These are phyloP conservation scores for Nipponia nippon DNA, from an alignment of 2,113 vertebrate species.

Conservation along the genomic window DNA sequence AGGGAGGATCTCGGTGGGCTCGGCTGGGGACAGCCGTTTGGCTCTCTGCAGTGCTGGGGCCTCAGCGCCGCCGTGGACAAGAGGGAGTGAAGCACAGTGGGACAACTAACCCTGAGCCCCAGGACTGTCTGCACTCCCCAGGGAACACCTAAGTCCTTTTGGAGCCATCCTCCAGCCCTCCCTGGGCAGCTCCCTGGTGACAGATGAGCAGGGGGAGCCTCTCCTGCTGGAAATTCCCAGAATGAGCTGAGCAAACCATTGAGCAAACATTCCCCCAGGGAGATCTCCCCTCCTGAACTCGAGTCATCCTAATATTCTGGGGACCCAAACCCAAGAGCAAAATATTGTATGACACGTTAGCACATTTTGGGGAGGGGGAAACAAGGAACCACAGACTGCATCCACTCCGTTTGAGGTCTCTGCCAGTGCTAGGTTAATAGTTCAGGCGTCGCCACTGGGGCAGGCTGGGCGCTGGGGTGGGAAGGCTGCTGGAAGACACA, in stretches of 20 bases:
- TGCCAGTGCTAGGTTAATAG: not conserved
- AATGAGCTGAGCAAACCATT: not conserved
- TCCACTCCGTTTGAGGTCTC: not conserved
- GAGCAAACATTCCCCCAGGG: not conserved
- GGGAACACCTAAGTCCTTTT: not conserved
- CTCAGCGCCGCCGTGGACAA: fast-evolving
- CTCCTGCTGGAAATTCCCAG: not conserved
- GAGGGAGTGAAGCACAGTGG: not conserved
- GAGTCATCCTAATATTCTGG: not conserved
- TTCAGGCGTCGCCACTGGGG: not conserved
- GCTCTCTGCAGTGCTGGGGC: not conserved
- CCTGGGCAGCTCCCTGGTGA: not conserved
- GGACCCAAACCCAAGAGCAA: not conserved
- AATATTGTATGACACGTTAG: not conserved
- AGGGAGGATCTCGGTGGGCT: fast-evolving
- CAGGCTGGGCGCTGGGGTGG: not conserved
- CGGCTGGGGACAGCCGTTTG: fast-evolving
- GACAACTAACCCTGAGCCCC: not conserved
- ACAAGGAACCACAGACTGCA: not conserved
- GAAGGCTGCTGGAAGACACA: not conserved
- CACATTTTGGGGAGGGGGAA: not conserved
- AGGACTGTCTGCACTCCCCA: not conserved
- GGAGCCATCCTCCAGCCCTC: not conserved
- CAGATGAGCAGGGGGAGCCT: not conserved
- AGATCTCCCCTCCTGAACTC: not conserved